A percentile compares a stretch with the other conserved stretches of the same genome.
Evolutionary conservation across 37 sponge, comb jelly and placozoan genomes (phyloP).

Genomic region (Hormiphora californensis): DNA sequence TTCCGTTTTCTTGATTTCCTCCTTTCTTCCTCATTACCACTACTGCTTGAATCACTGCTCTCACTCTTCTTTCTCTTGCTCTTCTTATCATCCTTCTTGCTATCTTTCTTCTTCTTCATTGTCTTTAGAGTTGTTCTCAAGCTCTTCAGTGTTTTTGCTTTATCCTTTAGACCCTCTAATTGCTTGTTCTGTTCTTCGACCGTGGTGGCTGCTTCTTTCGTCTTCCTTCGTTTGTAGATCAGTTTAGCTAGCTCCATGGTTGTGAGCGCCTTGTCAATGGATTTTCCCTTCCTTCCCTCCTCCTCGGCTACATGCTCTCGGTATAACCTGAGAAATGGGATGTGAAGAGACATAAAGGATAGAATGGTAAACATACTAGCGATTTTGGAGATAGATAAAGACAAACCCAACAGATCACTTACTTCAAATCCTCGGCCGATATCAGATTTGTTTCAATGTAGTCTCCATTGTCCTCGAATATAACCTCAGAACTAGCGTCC

Average conservation of each 20-base stretch:
- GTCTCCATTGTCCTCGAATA: constrained; percentile 42
- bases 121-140: no score
- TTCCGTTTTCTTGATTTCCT: no score
- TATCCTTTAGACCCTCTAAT: no score
- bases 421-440: constrained; percentile 18
- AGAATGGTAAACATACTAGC: background rate
- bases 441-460: constrained; percentile 50
- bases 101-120: no score
- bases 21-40: no score
- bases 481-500: no score
- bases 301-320: constrained; percentile 3
- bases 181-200: no score
- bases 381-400: background rate
- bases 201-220: background rate
- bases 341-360: background rate
- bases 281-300: constrained; percentile 15
- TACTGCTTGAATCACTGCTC: no score
- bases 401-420: background rate
- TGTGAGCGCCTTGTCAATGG: constrained; percentile 2
- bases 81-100: no score
- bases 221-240: constrained; percentile 27
- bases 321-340: background rate
- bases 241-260: constrained; percentile 40
- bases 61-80: no score
- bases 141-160: no score